Evolutionary conservation across 1,140 invertebrate species (phyloP), one percentile per base, ranked within the genome.

Genomic region (Euura lappo): DNA sequence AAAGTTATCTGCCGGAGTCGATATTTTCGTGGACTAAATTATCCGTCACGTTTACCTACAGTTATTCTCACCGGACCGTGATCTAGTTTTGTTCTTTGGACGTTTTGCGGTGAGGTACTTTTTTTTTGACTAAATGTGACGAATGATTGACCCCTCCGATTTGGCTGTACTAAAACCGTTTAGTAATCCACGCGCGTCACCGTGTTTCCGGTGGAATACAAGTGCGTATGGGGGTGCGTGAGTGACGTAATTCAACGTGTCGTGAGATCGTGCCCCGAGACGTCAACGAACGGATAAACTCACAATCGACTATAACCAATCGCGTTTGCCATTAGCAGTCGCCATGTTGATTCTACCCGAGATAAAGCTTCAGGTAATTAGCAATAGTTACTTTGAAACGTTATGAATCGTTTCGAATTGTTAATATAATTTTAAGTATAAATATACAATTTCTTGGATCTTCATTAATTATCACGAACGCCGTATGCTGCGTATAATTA

Each of bases 301-400:
- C 51, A 28, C 28, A 6, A 60, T 60, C 13, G 51, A 60, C 13
- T 6, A 60, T 60, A 8, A n/a, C 51, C 51, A 60, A 60, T 60
- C 51, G 13, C 51, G 51, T 60, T 28, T 28, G 28, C 28, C 28
- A 28, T 60, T 60, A 3, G 51, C 51, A 60, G 8, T 60, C 51
- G 51, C 51, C 60, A 87, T 87, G 85, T 75, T 87, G 70, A 86
- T 87, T 72, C 80, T 87, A 70, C 85, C 85, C 69, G 84, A 86
- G 70, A 84, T 86, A 65, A 85, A 81, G 67, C 80, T 87, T 5
- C 85, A 87, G 85, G 84, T 87, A 82, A 46, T 47, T 72, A 28
- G 42, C 6, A n/a, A 60, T 8, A 11, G 5, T 60, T 60, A n/a
- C 51, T 60, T 60, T n/a, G 28, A 28, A 28, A 28, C 28, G 28